phyloP scores from a whole-genome alignment of 2,797 vertebrate genomes.

The Labroides dimidiatus region DNA sequence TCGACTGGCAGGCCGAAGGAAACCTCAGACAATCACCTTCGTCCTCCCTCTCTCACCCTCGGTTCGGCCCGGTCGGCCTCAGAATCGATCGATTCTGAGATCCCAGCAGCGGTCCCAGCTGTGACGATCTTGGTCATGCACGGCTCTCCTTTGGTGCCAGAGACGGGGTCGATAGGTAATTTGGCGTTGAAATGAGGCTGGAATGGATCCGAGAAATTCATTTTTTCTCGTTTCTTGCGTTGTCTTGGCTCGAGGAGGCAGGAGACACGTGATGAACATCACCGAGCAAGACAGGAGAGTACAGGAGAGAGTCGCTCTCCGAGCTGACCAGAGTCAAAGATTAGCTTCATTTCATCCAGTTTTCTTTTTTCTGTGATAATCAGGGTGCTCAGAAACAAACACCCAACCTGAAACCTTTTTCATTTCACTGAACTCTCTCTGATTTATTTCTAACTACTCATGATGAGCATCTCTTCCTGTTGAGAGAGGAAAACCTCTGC shows the following conservation, averaged over 20 bases:
- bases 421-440: too few relatives aligned
- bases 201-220: slow-evolving; percentile 74
- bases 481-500: background rate
- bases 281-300: slow-evolving; percentile 28
- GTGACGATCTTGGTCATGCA: slow-evolving; percentile 76
- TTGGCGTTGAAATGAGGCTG: slow-evolving; percentile 75
- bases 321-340: slow-evolving; percentile 9
- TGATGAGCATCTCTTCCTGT: background rate
- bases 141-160: slow-evolving; percentile 74
- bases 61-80: slow-evolving; percentile 54
- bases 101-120: slow-evolving; percentile 66
- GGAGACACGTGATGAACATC: slow-evolving; percentile 62
- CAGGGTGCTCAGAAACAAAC: background rate
- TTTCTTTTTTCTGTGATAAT: background rate
- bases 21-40: slow-evolving; percentile 67
- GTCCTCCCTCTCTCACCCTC: slow-evolving; percentile 64
- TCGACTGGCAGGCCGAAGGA: slow-evolving; percentile 49
- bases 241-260: slow-evolving; percentile 41
- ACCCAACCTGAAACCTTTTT: background rate
- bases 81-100: slow-evolving; percentile 80
- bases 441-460: background rate
- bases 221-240: slow-evolving; percentile 60
- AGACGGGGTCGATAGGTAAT: slow-evolving; percentile 84
- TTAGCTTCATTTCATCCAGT: slow-evolving; percentile 14
- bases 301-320: too few relatives aligned